Conservation (phyloP, 1,140 invertebrate genomes). For the Diachasma alloeum region DNA sequence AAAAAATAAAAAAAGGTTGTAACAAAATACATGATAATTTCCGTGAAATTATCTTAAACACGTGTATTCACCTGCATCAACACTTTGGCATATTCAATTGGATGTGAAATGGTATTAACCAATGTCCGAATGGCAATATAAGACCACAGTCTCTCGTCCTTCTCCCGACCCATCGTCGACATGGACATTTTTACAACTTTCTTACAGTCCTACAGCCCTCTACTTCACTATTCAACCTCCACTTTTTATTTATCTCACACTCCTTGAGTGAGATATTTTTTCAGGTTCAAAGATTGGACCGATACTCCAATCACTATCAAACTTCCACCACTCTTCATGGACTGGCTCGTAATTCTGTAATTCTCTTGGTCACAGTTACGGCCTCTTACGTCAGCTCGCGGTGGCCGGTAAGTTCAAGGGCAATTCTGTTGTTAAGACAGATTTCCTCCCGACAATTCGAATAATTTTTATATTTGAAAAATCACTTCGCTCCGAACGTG, state of each 20-base stretch:
- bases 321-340: not conserved
- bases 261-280: not conserved
- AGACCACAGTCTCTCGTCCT: constrained; percentile 46
- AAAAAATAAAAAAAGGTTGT: constrained; percentile 16
- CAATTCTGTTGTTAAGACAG: no score
- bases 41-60: not conserved
- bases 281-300: not conserved
- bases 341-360: no score
- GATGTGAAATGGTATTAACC: constrained; percentile 72
- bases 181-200: constrained; percentile 37
- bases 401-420: no score
- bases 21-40: constrained; percentile 5
- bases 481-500: no score
- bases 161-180: constrained; percentile 29
- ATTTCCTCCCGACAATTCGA: no score
- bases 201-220: not conserved
- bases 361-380: no score
- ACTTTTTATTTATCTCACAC: not conserved
- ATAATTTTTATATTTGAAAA: no score
- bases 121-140: constrained; percentile 51
- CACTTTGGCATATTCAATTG: constrained; percentile 84
- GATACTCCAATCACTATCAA: not conserved
- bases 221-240: not conserved
- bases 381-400: no score
- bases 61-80: constrained; percentile 73